phyloP scores from a whole-genome alignment of 2,888 invertebrate species.

The Cheilosia vernalis region DNA sequence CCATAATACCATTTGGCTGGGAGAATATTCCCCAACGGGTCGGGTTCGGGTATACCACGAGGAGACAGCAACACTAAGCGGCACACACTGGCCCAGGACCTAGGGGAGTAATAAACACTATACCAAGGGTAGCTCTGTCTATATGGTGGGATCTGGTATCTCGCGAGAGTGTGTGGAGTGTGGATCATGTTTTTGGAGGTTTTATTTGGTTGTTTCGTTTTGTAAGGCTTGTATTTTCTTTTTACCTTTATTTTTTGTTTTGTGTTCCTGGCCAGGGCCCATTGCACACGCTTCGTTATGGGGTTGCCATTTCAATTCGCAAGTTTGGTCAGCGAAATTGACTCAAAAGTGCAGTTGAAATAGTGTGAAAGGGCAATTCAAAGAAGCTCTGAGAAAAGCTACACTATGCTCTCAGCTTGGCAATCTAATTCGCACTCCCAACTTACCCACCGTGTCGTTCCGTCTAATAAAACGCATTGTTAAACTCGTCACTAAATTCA shows the following conservation, averaged over 20 bases:
- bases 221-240: not conserved
- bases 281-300: slow-evolving; percentile 21
- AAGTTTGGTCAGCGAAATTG: not conserved
- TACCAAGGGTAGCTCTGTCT: slow-evolving; percentile 25
- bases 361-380: no score
- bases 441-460: no score
- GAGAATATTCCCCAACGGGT: slow-evolving; percentile 34
- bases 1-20: slow-evolving; percentile 28
- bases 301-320: slow-evolving; percentile 28
- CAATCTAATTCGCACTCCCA: no score
- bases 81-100: slow-evolving; percentile 26
- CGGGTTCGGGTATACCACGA: slow-evolving; percentile 3
- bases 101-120: slow-evolving; percentile 64
- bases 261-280: not conserved
- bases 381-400: no score
- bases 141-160: slow-evolving; percentile 19
- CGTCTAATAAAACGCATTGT: no score
- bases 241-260: slow-evolving; percentile 5
- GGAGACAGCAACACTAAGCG: slow-evolving; percentile 6
- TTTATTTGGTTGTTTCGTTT: slow-evolving; percentile 50
- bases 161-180: slow-evolving; percentile 22
- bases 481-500: no score
- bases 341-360: not conserved
- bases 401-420: no score
- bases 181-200: slow-evolving; percentile 45